phyloP scores from a whole-genome alignment of 2,888 invertebrate genomes.

The Pristionchus entomophagus region DNA sequence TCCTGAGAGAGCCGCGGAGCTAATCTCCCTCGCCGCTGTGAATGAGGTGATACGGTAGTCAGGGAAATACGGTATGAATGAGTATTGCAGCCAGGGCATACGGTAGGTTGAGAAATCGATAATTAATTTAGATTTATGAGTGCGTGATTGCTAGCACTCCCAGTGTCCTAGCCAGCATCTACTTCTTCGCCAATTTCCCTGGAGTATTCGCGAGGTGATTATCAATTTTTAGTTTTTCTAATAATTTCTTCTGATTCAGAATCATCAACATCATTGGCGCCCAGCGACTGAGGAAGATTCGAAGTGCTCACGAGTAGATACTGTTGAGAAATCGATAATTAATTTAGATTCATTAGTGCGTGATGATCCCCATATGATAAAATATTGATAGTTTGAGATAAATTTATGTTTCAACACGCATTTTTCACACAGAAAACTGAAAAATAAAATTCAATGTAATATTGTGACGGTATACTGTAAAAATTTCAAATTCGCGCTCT shows the following conservation, averaged over 20 bases:
- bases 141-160: conserved; percentile 37
- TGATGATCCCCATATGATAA: background rate
- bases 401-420: too few species aligned
- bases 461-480: background rate
- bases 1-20: conserved; percentile 39
- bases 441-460: too few species aligned
- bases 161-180: background rate
- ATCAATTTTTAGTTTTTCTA: too few species aligned
- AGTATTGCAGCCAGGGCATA: background rate
- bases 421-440: too few species aligned
- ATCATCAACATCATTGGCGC: conserved; percentile 37
- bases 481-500: background rate
- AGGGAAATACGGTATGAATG: background rate
- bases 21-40: conserved; percentile 48
- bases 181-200: conserved; percentile 19
- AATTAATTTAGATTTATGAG: conserved; percentile 19
- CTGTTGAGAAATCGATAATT: background rate
- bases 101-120: background rate
- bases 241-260: background rate
- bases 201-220: conserved; percentile 30
- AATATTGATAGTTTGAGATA: too few species aligned
- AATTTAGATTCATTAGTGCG: background rate
- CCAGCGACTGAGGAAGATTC: conserved; percentile 13
- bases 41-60: background rate
- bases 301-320: conserved; percentile 34